Evolutionary conservation across 2,113 vertebrate genomes (phyloP), one percentile per base, ranked within the genome.

Genomic region (Nibea coibor): DNA sequence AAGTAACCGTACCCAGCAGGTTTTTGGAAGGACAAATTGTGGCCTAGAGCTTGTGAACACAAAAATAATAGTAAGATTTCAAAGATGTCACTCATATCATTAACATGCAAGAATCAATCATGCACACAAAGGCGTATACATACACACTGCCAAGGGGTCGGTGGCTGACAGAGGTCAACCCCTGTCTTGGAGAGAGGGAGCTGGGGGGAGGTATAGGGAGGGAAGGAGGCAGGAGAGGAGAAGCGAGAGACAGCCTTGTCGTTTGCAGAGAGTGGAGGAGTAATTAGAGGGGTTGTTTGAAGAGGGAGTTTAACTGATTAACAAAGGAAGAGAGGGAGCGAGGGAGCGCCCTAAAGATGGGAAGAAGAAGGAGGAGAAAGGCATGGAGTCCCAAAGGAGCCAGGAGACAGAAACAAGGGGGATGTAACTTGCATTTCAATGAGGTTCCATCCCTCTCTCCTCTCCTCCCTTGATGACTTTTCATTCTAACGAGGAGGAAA

Each of bases 281-380:
- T 96, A 95, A 96, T 96, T 95, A 95, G 95, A 94, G 93, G 92
- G 90, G 92, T 89, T 96, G 94, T 95, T 96, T 96, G 95, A 95
- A 95, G 94, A 96, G 94, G 91, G 91, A 95, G 94, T 95, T 95
- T 95, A 96, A 95, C 95, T 95, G 95, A 96, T 96, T 96, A 95
- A 95, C 94, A 95, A 95, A 95, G 91, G 92, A 92, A 91, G 81
- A 91, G 91, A 89, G 88, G 91, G 91, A 92, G 85, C 47, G 59
- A 71, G 84, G 76, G 83, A 91, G 89, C 28, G 83, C 79, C 81
- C 69, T 58, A 82, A 91, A 91, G 91, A 92, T 87, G 91, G 88
- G 90, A 88, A 91, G 88, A 88, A 91, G 81, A 88, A 85, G 78
- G 64, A 86, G 85, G 90, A 90, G 89, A 93, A 86, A 93, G 77